These are phyloP conservation scores for Tor tambroides DNA, from an alignment of 2,113 vertebrate genomes.

Conservation along the genomic window DNA sequence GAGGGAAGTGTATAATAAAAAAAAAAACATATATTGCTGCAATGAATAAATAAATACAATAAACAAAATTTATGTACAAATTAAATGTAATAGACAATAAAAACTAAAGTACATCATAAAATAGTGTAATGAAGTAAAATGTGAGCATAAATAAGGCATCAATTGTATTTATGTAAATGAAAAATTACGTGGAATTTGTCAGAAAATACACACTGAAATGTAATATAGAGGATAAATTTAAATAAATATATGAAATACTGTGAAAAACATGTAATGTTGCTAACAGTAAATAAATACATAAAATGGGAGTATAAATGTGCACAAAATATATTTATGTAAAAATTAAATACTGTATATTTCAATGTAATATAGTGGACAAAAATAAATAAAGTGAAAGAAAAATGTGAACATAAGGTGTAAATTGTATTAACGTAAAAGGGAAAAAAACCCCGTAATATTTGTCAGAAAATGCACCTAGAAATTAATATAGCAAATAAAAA, in stretches of 20 bases:
- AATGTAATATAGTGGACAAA: background rate
- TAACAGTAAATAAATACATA: background rate
- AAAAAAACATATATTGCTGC: background rate
- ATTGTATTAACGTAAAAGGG: no score
- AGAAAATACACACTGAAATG: background rate
- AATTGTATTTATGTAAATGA: background rate
- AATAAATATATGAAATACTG: no score
- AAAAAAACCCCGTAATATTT: no score
- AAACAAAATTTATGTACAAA: background rate
- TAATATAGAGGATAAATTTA: background rate
- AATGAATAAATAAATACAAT: background rate
- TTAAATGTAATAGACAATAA: no score
- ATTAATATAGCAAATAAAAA: background rate
- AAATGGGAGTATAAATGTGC: background rate
- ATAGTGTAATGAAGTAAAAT: no score
- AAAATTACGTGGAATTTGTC: background rate
- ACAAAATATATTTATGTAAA: background rate
- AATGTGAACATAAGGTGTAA: no score
- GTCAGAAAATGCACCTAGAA: no score
- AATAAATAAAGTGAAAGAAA: background rate
- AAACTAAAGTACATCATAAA: no score
- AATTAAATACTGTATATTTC: background rate
- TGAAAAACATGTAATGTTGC: no score
- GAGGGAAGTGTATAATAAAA: no score
- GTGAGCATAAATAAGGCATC: no score